phyloP scores from a whole-genome alignment of 2,888 invertebrate genomes.

The Linhomoeus sp. region DNA sequence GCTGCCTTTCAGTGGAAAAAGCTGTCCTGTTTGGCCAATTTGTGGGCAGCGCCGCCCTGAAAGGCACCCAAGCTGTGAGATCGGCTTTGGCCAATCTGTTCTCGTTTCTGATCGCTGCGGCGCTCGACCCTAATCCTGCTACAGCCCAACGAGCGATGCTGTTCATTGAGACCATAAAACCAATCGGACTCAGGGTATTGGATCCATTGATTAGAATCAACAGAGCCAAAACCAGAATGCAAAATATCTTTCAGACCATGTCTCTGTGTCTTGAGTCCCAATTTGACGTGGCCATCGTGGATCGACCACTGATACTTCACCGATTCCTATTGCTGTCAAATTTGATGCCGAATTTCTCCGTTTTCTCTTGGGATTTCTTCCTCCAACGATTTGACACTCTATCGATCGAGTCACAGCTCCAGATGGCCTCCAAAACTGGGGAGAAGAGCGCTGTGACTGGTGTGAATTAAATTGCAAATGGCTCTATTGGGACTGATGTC shows the following conservation, averaged over 20 bases:
- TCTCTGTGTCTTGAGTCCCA: conserved; percentile 75
- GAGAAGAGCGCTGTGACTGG: conserved; percentile 64
- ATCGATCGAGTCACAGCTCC: conserved; percentile 84
- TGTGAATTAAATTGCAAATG: conserved; percentile 23
- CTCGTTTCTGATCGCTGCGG: conserved; percentile 80
- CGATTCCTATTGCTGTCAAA: conserved; percentile 65
- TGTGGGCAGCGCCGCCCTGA: conserved; percentile 69
- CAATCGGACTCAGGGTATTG: conserved; percentile 62
- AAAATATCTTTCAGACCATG: conserved; percentile 10
- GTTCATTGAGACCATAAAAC: conserved; percentile 78
- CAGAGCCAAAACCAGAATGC: too few relatives aligned
- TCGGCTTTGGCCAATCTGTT: conserved; percentile 86
- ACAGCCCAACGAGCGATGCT: conserved; percentile 81
- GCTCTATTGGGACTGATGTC: too few relatives aligned
- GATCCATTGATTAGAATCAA: too few relatives aligned
- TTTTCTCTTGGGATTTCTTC: conserved; percentile 93
- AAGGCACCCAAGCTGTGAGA: conserved; percentile 55
- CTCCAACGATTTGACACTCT: conserved; percentile 82
- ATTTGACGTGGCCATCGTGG: conserved; percentile 88
- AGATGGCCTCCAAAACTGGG: conserved; percentile 52
- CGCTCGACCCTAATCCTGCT: conserved; percentile 83
- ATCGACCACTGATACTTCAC: conserved; percentile 85
- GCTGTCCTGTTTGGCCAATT: conserved; percentile 77
- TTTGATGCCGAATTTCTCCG: conserved; percentile 58
- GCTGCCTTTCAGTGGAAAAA: conserved; percentile 56